phyloP scores from a whole-genome alignment of 2,888 invertebrate species.

The Chorisops tibialis region DNA sequence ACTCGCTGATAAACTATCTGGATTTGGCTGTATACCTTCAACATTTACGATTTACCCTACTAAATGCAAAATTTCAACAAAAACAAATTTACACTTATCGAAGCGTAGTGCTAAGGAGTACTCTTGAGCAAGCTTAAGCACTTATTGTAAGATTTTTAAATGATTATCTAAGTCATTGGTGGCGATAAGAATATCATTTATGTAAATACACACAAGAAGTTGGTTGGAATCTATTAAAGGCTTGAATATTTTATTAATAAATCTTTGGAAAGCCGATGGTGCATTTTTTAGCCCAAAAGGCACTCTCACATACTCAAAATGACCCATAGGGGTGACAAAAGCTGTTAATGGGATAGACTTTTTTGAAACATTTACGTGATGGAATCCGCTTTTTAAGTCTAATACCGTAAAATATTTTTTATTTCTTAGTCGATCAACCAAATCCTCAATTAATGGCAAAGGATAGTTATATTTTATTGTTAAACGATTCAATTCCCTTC shows the following conservation, averaged over 20 bases:
- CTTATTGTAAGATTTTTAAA: background rate
- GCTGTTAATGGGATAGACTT: constrained; percentile 34
- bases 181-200: constrained; percentile 35
- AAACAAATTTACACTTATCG: background rate
- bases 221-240: constrained; percentile 30
- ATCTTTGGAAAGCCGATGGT: constrained; percentile 34
- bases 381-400: constrained; percentile 35
- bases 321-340: too few species aligned
- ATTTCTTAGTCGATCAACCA: constrained; percentile 27
- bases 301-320: too few species aligned
- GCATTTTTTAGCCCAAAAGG: too few species aligned
- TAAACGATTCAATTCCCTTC: constrained; percentile 31
- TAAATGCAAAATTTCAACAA: background rate
- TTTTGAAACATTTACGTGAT: constrained; percentile 32
- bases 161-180: background rate
- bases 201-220: background rate
- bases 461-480: constrained; percentile 33
- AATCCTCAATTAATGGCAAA: constrained; percentile 32
- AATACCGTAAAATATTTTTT: constrained; percentile 35
- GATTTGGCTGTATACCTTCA: background rate
- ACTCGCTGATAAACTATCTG: background rate
- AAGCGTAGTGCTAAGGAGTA: background rate
- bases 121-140: background rate
- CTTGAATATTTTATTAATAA: constrained; percentile 34
- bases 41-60: background rate